Evolutionary conservation across 2,888 invertebrate genomes (phyloP).

Genomic region (Limenitis arthemis): DNA sequence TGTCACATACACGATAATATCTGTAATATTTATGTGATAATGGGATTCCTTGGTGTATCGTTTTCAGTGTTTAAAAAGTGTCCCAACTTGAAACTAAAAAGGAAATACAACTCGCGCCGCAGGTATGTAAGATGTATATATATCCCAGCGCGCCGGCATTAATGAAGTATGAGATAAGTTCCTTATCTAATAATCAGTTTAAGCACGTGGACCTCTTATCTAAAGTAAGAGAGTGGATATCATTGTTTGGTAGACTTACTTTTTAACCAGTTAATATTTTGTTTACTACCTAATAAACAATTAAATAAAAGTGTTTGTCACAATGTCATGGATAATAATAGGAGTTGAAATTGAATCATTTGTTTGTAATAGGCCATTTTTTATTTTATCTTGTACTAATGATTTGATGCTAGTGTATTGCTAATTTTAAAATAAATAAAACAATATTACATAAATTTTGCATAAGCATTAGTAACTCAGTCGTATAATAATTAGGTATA

Average conservation of each 20-base stretch:
- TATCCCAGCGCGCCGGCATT: constrained; percentile 4
- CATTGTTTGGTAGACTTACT: neutral
- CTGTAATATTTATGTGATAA: constrained; percentile 41
- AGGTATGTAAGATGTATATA: constrained; percentile 36
- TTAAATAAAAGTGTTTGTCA: no score
- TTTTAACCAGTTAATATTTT: neutral
- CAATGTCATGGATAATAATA: no score
- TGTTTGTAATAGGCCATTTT: no score
- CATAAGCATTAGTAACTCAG: no score
- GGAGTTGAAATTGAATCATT: no score
- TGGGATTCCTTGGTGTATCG: constrained; percentile 54
- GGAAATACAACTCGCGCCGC: constrained; percentile 34
- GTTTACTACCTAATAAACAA: no score
- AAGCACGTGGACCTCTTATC: constrained; percentile 26
- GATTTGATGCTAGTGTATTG: no score
- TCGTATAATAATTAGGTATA: no score
- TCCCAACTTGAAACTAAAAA: constrained; percentile 49
- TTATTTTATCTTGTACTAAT: no score
- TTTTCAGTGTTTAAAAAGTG: constrained; percentile 62
- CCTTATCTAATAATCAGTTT: constrained; percentile 14
- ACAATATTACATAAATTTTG: no score
- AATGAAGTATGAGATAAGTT: neutral
- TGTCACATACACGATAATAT: constrained; percentile 19
- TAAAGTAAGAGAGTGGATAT: constrained; percentile 10
- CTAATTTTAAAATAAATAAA: no score